Evolutionary conservation across 2,113 vertebrate species (phyloP).

Genomic region (Epinephelus cyanopodus): DNA sequence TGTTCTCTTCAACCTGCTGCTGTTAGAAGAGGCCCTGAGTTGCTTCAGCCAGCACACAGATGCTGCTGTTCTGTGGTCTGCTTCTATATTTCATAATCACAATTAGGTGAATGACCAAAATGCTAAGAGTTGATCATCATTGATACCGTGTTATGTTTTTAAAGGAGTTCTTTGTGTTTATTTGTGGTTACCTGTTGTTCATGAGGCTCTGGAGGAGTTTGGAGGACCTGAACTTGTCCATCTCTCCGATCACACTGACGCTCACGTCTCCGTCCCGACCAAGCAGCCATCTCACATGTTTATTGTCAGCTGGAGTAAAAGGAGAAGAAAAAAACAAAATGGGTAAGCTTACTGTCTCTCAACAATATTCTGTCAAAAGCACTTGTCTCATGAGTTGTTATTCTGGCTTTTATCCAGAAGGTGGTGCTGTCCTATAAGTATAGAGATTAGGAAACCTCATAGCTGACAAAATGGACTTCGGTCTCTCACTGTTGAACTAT

Average conservation of each 20-base stretch:
- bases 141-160: not conserved
- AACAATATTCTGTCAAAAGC: not conserved
- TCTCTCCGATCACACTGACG: conserved; percentile 81
- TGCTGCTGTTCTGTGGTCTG: not conserved
- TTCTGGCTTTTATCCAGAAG: conserved; percentile 65
- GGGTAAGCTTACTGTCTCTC: not conserved
- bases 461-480: not conserved
- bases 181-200: conserved; percentile 61
- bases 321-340: not conserved
- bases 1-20: not conserved
- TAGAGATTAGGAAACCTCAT: not conserved
- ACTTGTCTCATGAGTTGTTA: not conserved
- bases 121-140: not conserved
- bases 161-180: not conserved
- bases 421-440: conserved; percentile 70
- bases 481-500: not conserved
- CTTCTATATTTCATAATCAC: not conserved
- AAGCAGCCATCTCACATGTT: conserved; percentile 84
- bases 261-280: conserved; percentile 85
- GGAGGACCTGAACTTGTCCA: conserved; percentile 77
- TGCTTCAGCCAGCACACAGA: not conserved
- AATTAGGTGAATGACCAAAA: not conserved
- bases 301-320: conserved; percentile 69
- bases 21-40: not conserved
- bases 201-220: conserved; percentile 76